phyloP scores from a whole-genome alignment of 2,888 invertebrate genomes.

The Lasioglossum leucozonium region DNA sequence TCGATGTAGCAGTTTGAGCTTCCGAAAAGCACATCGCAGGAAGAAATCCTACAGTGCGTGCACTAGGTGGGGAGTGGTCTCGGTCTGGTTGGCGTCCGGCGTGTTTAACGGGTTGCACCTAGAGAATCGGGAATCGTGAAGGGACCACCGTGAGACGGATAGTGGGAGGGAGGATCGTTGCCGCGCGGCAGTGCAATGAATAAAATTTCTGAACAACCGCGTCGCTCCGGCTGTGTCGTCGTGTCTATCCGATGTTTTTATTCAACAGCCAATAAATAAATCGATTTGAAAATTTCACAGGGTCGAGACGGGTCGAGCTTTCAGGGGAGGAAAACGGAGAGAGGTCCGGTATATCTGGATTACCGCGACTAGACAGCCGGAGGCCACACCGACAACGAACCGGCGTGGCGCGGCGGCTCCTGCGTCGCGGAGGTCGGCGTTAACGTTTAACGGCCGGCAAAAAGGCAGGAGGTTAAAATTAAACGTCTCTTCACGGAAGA shows the following conservation, averaged over 20 bases:
- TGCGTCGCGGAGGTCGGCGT: neutral
- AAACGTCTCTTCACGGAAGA: conserved; percentile 5
- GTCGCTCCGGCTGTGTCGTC: neutral
- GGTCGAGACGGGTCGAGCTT: neutral
- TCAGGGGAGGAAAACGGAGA: neutral
- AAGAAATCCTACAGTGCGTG: no score
- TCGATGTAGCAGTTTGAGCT: no score
- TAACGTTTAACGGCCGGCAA: neutral
- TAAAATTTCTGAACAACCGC: neutral
- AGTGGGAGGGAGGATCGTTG: neutral
- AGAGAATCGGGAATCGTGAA: neutral
- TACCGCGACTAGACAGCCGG: neutral
- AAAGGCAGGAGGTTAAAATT: conserved; percentile 17
- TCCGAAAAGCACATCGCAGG: no score
- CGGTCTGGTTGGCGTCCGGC: no score
- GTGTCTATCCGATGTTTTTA: neutral
- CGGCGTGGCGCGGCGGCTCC: no score
- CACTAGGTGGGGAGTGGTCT: no score
- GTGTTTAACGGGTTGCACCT: neutral
- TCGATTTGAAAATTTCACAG: conserved; percentile 1
- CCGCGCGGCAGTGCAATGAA: neutral
- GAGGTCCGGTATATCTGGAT: neutral
- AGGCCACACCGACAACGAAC: neutral
- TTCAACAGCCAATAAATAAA: conserved; percentile 6
- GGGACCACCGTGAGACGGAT: no score